Evolutionary conservation across 2,113 vertebrate species (phyloP), one percentile per base, ranked within the genome.

Genomic region (Forbesichthys agassizii): DNA sequence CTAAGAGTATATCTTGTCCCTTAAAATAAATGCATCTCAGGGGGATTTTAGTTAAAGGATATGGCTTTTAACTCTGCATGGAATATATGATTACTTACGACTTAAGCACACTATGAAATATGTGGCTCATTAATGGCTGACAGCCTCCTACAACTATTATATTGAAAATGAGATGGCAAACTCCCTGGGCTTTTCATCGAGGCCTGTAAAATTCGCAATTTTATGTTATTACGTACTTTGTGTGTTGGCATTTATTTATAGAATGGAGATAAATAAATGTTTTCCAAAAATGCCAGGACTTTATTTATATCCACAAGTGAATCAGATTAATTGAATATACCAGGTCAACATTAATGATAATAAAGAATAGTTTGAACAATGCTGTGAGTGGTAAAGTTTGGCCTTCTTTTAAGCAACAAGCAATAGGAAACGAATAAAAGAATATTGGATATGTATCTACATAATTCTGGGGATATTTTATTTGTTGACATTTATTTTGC

Each of bases 161-260:
- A 16, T 16, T 49, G 33, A 75, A 71, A 20, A 70, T 63, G 63
- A 65, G 68, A 77, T 73, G 33, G 36, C 67, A 56, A 75, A 81
- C 78, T 74, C 78, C 57, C 1, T 61, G 36, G 66, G 48, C 55
- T 49, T 77, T 83, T 61, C 75, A 71, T 65, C 69, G 49, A 64
- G 46, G 36, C 36, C 3, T 64, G 71, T 80, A 64, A 75, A n/a
- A n/a, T n/a, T n/a, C n/a, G 55, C 66, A 54, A 27, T 68, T 61
- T 9, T 69, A 14, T 64, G 59, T 71, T 77, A 68, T 75, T 49
- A 61, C 20, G 52, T 73, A 53, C 33, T 48, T 74, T 74, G 57
- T 55, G 63, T 74, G 27, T 48, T 61, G 33, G 47, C 52, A 33
- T 84, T 79, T 73, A 53, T 55, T 33, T 36, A 14, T 3, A 27